phyloP scores from a whole-genome alignment of 2,888 invertebrate species.

The Dermolepida albohirtum region DNA sequence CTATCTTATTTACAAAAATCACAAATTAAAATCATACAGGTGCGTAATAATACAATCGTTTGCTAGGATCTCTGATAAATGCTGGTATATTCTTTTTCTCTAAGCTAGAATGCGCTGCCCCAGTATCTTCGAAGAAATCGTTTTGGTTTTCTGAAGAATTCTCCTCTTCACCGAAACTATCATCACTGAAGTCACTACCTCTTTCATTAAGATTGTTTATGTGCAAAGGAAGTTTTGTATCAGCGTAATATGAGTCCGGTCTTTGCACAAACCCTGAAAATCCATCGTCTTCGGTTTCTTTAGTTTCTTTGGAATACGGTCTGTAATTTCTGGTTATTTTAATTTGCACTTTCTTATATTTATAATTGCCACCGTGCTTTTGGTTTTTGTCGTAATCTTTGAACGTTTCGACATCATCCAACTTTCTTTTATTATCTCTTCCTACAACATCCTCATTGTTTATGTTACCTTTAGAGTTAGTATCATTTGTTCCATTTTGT shows the following conservation, averaged over 20 bases:
- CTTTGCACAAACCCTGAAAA: conserved; percentile 56
- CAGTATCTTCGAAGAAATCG: conserved; percentile 44
- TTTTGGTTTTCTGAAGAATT: conserved; percentile 40
- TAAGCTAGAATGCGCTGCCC: conserved; percentile 25
- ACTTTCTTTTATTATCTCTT: neutral
- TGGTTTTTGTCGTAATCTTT: conserved; percentile 49
- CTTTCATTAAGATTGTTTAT: conserved; percentile 55
- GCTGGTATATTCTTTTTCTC: conserved; percentile 41
- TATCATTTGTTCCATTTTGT: conserved; percentile 15
- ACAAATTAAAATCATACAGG: conserved; percentile 49
- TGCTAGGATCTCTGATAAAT: conserved; percentile 62
- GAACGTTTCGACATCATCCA: conserved; percentile 49
- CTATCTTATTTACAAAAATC: conserved; percentile 24
- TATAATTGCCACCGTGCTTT: conserved; percentile 55
- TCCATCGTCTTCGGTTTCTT: conserved; percentile 43
- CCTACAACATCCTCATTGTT: too few species aligned
- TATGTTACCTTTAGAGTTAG: too few species aligned
- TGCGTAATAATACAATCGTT: conserved; percentile 63
- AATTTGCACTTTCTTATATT: conserved; percentile 39
- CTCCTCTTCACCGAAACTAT: conserved; percentile 25
- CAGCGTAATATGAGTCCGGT: conserved; percentile 56
- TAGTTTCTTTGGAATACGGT: conserved; percentile 33
- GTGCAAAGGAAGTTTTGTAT: conserved; percentile 55
- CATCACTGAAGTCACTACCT: conserved; percentile 24
- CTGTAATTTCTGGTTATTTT: conserved; percentile 32